Conservation (phyloP, 2,113 vertebrate genomes). For the Calyptommatus sinebrachiatus region DNA sequence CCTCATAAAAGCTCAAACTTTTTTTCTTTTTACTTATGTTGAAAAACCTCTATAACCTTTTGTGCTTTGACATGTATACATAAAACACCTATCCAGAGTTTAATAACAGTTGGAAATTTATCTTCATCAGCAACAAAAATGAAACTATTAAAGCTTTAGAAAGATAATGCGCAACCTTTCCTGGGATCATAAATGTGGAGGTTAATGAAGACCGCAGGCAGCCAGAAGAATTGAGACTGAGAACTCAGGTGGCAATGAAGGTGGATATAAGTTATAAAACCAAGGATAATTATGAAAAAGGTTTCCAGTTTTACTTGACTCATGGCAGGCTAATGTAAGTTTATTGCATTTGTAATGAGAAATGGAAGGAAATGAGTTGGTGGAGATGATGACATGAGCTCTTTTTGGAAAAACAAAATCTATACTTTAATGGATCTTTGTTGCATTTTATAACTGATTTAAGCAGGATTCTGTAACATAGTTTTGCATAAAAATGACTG, state of each 20-base stretch:
- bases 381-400: slow-evolving; percentile 11
- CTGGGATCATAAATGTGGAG: slow-evolving; percentile 29
- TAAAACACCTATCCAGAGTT: slow-evolving; percentile 15
- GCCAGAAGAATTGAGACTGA: slow-evolving; percentile 22
- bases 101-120: slow-evolving; percentile 29
- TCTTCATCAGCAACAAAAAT: slow-evolving; percentile 30
- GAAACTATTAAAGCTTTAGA: slow-evolving; percentile 33
- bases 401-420: slow-evolving; percentile 46
- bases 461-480: slow-evolving; percentile 34
- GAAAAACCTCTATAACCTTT: not conserved
- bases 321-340: slow-evolving; percentile 23
- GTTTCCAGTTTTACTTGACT: slow-evolving; percentile 42
- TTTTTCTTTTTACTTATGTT: not conserved
- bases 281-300: slow-evolving; percentile 32
- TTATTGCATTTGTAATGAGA: slow-evolving; percentile 38
- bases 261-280: slow-evolving; percentile 26
- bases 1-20: not conserved
- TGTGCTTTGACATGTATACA: not conserved
- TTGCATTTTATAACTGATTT: slow-evolving; percentile 41
- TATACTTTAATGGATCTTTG: slow-evolving; percentile 38
- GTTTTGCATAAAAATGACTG: slow-evolving; percentile 51
- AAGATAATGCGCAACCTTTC: slow-evolving; percentile 37
- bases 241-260: slow-evolving; percentile 11
- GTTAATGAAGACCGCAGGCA: slow-evolving; percentile 42
- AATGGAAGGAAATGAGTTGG: not conserved